Base-by-base conservation (phyloP, 2,113 vertebrate species). In the Oncorhynchus tshawytscha region DNA sequence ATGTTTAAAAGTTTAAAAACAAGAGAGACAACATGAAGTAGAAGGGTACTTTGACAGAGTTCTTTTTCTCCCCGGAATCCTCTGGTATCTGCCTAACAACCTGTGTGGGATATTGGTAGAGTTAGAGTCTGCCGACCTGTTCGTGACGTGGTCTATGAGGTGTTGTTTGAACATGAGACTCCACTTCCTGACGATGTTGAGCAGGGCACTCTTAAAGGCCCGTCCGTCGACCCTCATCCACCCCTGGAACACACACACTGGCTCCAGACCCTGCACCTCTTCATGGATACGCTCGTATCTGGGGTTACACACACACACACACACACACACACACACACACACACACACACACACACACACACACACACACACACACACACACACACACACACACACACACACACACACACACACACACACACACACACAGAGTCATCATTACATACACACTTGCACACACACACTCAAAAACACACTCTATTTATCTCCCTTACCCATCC, bases 141-240 rank as follows among this genome's bases (percentile, higher is more conserved):
- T 90, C 0, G 92, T 98, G 54, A 99, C 95, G 0, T 94, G 92
- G 73, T 96, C 94, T 11, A 97, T 78, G 0, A 99, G 96, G 77
- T 99, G 95, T 86, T 98, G 96, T 80, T 99, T 99, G 88, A 98
- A 98, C 93, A 94, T 92, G 81, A 96, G 85, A 84, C 97, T 99
- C 96, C 97, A 99, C 80, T 91, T 96, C 83, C 95, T 97, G 70
- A 98, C 91, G 68, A 93, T 76, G 1, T 96, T 97, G 71, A 98
- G 90, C 83, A 99, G 80, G 16, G 95, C 88, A 0, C 77, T 92
- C 85, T 96, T 99, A 84, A 98, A 94, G 66, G 92, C 90, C 0
- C 90, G 88, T 0, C 89, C 90, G 0, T 99, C 95, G 0, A 99
- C 89, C 82, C 89, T 93, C 94, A 99, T 93, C 96, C 98, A 99